Evolutionary conservation across 2,113 vertebrate species (phyloP).

Genomic region (Lates calcarifer): DNA sequence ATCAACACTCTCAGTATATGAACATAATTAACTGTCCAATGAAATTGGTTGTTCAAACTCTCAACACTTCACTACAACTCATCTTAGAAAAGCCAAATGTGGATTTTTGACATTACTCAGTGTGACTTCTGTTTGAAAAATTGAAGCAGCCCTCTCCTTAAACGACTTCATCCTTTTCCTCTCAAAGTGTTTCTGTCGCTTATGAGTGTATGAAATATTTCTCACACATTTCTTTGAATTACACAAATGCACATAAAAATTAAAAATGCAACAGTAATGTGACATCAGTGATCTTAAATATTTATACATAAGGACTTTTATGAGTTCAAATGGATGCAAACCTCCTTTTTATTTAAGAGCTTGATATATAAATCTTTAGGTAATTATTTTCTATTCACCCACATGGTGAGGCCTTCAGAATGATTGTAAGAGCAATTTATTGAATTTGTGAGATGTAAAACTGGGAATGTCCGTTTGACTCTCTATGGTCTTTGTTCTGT

Average conservation of each 20-base stretch:
- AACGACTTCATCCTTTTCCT: slow-evolving; percentile 14
- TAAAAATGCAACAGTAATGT: slow-evolving; percentile 32
- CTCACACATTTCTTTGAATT: slow-evolving; percentile 22
- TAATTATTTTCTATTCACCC: background rate
- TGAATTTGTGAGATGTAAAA: background rate
- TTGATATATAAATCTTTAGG: background rate
- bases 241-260: slow-evolving; percentile 4
- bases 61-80: background rate
- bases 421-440: background rate
- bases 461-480: background rate
- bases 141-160: slow-evolving; percentile 11
- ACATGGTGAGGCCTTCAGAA: background rate
- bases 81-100: slow-evolving; percentile 3
- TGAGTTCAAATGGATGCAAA: background rate
- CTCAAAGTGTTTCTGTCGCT: slow-evolving; percentile 34
- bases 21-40: background rate
- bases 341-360: background rate
- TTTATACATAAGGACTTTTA: background rate
- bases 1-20: background rate
- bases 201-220: slow-evolving; percentile 41
- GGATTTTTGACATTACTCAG: slow-evolving; percentile 26
- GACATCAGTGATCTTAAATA: slow-evolving; percentile 19
- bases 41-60: background rate
- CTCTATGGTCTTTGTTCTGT: background rate
- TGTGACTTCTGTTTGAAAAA: slow-evolving; percentile 50